Evolutionary conservation across 2,797 vertebrate species (phyloP), one percentile per base, ranked within the genome.

Genomic region (Gephyroberyx darwinii): DNA sequence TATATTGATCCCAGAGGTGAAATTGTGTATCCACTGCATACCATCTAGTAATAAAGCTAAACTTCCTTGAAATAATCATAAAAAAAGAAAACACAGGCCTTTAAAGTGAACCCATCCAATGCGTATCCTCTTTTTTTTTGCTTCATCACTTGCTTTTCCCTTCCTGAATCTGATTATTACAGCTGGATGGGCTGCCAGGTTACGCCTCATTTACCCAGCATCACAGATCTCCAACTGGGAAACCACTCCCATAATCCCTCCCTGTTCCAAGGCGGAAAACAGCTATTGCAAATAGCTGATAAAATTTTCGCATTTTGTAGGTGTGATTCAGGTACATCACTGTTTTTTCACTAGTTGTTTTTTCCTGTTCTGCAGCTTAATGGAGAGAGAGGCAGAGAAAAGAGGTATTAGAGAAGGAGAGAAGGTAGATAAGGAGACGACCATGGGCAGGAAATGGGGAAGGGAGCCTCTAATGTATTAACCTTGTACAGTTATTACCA

Each of bases 181-280:
- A 50, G 35, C 41, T 64, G 35, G 51, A 69, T 30, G 33, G 20
- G 37, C 37, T 6, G 10, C 37, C 68, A 78, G 70, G 78, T 58
- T 69, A 50, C 53, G 73, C 76, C 82, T 81, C 54, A 72, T 77
- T 83, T 47, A 60, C 1, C 57, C 33, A 5, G 47, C 47, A 69
- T 16, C 19, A 16, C 7, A 20, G 13, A 61, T 19, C 12, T 17
- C 13, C 31, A 4, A 39, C 39, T 16, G 39, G 3, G 19, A 48
- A 31, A 20, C 22, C 45, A 16, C 26, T 14, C 30, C 26, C 13
- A 57, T 35, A 47, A 61, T 62, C 55, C 57, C 53, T 41, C 59
- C 71, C 77, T 79, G 12, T 17, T 66, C 52, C 56, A 26, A 48
- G n/a, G n/a, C 45, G 6, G 5, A 41, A 41, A 41, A 41, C 39